These are phyloP conservation scores for Austrofundulus limnaeus DNA, from an alignment of 2,113 vertebrate species.

Conservation along the genomic window DNA sequence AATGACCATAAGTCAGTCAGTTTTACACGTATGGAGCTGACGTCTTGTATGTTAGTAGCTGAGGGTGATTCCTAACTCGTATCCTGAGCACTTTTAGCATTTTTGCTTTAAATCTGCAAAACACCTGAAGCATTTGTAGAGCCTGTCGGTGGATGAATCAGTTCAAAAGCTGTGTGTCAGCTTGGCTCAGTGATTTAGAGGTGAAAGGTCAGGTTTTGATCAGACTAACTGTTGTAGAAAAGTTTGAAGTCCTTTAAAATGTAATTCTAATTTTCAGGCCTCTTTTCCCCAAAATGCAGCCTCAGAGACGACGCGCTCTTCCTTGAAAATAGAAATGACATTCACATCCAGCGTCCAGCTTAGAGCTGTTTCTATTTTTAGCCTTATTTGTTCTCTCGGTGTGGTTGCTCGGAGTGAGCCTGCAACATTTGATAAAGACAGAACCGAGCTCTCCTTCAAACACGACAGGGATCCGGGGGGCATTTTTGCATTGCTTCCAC, in stretches of 20 bases:
- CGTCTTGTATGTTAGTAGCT: too few relatives aligned
- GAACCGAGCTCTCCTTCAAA: slow-evolving; percentile 20
- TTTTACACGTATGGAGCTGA: too few relatives aligned
- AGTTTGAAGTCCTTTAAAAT: slow-evolving; percentile 17
- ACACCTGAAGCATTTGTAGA: too few relatives aligned
- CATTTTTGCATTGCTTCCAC: slow-evolving; percentile 17
- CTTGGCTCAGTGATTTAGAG: neutral
- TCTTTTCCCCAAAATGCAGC: slow-evolving; percentile 31
- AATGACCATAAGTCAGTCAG: too few relatives aligned
- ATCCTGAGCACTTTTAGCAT: too few relatives aligned
- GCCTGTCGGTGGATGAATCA: too few relatives aligned
- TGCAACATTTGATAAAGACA: slow-evolving; percentile 57
- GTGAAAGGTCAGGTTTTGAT: slow-evolving; percentile 18
- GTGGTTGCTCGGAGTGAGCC: slow-evolving; percentile 43
- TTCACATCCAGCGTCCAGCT: slow-evolving; percentile 52
- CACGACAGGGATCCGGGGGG: slow-evolving; percentile 13
- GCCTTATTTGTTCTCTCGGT: slow-evolving; percentile 29
- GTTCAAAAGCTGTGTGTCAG: neutral
- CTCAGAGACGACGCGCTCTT: slow-evolving; percentile 40
- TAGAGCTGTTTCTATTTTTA: slow-evolving; percentile 61
- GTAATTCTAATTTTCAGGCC: slow-evolving; percentile 41
- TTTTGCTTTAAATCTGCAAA: too few relatives aligned
- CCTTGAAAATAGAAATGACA: slow-evolving; percentile 61
- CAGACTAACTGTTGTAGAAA: neutral
- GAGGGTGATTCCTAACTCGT: too few relatives aligned